phyloP scores from a whole-genome alignment of 2,888 invertebrate genomes.

The Neoaliturus tenellus region DNA sequence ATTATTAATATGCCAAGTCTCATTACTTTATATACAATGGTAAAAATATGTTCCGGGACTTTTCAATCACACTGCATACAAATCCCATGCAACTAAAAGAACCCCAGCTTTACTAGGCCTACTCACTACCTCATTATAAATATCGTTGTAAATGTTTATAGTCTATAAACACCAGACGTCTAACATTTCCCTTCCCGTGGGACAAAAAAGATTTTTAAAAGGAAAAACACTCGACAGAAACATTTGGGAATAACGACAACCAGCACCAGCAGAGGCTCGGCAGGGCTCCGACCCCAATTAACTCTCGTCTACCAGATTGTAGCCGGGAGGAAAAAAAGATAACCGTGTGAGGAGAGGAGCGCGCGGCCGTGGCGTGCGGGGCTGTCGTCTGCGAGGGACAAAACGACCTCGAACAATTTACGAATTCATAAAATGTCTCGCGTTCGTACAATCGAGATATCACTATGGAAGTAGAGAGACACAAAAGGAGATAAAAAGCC shows the following conservation, averaged over 20 bases:
- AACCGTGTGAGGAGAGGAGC: neutral
- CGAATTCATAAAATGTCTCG: constrained; percentile 14
- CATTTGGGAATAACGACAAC: neutral
- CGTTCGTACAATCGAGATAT: neutral
- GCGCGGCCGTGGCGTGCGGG: neutral
- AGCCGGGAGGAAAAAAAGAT: neutral
- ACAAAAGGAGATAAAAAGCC: neutral
- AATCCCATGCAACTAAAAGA: too few relatives aligned
- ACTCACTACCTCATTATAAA: too few relatives aligned
- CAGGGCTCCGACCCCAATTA: neutral
- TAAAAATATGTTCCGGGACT: too few relatives aligned
- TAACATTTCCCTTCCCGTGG: neutral
- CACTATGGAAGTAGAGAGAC: neutral
- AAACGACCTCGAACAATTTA: neutral
- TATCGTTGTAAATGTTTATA: too few relatives aligned
- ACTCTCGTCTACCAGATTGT: neutral
- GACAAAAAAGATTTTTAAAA: neutral
- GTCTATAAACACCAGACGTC: neutral
- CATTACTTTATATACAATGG: too few relatives aligned
- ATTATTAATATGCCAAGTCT: too few relatives aligned
- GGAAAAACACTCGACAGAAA: neutral
- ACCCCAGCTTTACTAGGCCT: too few relatives aligned
- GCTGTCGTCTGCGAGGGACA: neutral
- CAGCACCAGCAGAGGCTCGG: neutral
- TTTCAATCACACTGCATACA: too few relatives aligned